Percentiles rank a stretch among this genome's conserved stretches.
These are phyloP conservation scores for Epinephelus fuscoguttatus DNA, from an alignment of 2,113 vertebrate species.

Conservation along the genomic window DNA sequence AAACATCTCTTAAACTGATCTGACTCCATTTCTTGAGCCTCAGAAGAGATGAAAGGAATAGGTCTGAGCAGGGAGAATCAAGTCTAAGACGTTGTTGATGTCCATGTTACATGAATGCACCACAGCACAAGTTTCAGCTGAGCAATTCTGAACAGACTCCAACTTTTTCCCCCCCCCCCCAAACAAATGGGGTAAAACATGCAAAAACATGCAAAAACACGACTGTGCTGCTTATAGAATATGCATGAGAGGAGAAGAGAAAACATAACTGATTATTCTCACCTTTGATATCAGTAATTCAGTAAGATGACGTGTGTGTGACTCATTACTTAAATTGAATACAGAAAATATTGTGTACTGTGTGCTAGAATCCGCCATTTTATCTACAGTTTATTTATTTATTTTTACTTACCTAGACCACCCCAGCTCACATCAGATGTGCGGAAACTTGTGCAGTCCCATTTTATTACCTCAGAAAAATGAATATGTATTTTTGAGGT, in stretches of 20 bases:
- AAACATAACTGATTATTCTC: background rate
- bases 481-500: background rate
- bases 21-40: background rate
- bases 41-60: background rate
- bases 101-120: background rate
- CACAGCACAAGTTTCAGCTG: background rate
- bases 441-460: background rate
- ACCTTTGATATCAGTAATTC: background rate
- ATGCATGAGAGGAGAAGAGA: background rate
- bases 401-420: background rate
- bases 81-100: background rate
- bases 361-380: background rate
- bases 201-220: background rate
- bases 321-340: background rate
- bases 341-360: background rate
- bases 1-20: background rate
- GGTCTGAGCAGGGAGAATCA: background rate
- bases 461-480: background rate
- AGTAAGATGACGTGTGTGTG: background rate
- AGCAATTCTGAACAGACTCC: background rate
- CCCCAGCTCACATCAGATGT: background rate
- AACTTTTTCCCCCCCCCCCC: background rate
- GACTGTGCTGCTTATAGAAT: background rate
- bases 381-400: background rate
- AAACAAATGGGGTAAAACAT: conserved; percentile 3